These are phyloP conservation scores for Dromius quadrimaculatus DNA, from an alignment of 2,888 invertebrate genomes.

Conservation along the genomic window DNA sequence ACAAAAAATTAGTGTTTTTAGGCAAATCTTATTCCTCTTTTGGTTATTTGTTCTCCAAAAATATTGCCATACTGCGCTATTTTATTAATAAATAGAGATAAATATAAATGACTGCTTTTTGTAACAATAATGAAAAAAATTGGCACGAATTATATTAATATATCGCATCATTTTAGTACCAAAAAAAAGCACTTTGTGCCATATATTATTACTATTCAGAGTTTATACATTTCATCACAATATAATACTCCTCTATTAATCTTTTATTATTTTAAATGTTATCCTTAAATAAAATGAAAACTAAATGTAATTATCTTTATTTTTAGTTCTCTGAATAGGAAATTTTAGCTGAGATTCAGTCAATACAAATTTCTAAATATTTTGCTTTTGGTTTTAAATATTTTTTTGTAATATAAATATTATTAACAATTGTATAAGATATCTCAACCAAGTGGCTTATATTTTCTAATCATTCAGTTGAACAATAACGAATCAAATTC, in stretches of 20 bases:
- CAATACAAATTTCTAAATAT: conserved; percentile 13
- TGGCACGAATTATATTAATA: not conserved
- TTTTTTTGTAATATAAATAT: conserved; percentile 7
- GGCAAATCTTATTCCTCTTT: too few relatives aligned
- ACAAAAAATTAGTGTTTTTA: too few relatives aligned
- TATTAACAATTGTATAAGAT: conserved; percentile 14
- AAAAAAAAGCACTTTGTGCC: conserved; percentile 43
- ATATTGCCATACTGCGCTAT: too few relatives aligned
- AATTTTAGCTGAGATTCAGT: not conserved
- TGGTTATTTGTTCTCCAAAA: too few relatives aligned
- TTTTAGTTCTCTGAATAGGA: conserved; percentile 22
- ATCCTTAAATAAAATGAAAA: not conserved
- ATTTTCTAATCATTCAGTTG: too few relatives aligned
- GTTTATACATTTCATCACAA: not conserved
- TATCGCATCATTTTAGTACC: conserved; percentile 12
- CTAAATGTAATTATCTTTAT: not conserved
- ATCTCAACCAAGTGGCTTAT: too few relatives aligned
- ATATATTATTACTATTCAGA: conserved; percentile 26
- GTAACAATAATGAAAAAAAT: conserved; percentile 8
- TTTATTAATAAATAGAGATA: too few relatives aligned
- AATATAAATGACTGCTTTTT: too few relatives aligned
- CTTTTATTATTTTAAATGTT: not conserved
- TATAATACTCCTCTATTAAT: not conserved
- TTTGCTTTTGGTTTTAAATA: conserved; percentile 16
- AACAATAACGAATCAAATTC: too few relatives aligned